These are phyloP conservation scores for Urophycis tenuis DNA, from an alignment of 2,797 vertebrate genomes.

Conservation along the genomic window DNA sequence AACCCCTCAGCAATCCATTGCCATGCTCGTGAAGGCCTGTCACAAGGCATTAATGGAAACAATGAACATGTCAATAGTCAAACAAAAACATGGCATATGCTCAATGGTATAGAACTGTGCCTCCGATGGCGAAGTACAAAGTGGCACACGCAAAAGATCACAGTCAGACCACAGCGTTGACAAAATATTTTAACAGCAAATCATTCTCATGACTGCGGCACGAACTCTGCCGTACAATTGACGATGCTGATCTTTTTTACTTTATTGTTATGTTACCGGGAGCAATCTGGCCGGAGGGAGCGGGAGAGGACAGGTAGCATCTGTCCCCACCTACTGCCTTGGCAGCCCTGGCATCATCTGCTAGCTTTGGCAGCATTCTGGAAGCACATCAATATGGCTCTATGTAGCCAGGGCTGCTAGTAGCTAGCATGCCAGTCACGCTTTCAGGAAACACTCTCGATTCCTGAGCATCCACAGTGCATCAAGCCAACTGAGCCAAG, in stretches of 20 bases:
- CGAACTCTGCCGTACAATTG: slow-evolving; percentile 60
- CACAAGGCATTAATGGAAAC: slow-evolving; percentile 9
- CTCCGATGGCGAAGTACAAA: slow-evolving; percentile 8
- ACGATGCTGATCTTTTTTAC: slow-evolving; percentile 65
- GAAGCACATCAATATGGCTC: slow-evolving; percentile 77
- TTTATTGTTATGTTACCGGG: slow-evolving; percentile 73
- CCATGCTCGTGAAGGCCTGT: slow-evolving; percentile 4
- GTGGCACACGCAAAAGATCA: slow-evolving; percentile 21
- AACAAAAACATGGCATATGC: slow-evolving; percentile 15
- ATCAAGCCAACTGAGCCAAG: slow-evolving; percentile 64
- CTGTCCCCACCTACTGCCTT: slow-evolving; percentile 79
- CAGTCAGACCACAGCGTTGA: slow-evolving; percentile 35
- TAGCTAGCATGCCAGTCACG: slow-evolving; percentile 74
- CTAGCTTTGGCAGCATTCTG: slow-evolving; percentile 73
- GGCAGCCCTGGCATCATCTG: slow-evolving; percentile 74
- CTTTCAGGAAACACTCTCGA: slow-evolving; percentile 62
- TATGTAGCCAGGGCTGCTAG: slow-evolving; percentile 69
- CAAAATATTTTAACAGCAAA: slow-evolving; percentile 40
- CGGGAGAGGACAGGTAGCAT: slow-evolving; percentile 76
- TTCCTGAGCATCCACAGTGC: slow-evolving; percentile 62
- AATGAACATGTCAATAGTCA: slow-evolving; percentile 30
- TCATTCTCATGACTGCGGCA: slow-evolving; percentile 56
- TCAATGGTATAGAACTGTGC: slow-evolving; percentile 25
- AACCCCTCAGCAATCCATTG: slow-evolving; percentile 17
- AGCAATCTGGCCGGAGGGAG: slow-evolving; percentile 71